Conservation (phyloP, 1,140 invertebrate genomes). For the Mya arenaria region DNA sequence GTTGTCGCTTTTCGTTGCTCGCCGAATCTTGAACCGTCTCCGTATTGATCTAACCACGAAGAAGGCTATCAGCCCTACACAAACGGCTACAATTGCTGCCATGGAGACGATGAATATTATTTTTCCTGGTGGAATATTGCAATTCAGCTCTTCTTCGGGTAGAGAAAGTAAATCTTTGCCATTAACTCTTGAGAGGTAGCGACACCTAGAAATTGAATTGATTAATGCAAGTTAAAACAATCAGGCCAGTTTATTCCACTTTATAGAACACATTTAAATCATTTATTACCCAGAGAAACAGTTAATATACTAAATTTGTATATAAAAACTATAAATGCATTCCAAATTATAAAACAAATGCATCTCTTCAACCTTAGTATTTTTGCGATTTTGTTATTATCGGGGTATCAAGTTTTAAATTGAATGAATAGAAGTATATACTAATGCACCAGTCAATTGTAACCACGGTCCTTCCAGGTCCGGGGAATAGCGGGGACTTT, state of each 20-base stretch:
- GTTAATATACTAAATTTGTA: neutral
- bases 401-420: no score
- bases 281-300: neutral
- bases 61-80: neutral
- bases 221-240: neutral
- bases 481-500: no score
- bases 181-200: neutral
- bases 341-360: neutral
- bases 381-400: neutral
- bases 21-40: neutral
- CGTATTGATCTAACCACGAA: neutral
- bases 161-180: slow-evolving; percentile 7
- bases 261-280: neutral
- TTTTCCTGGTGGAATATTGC: neutral
- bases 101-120: neutral
- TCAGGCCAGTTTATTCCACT: neutral
- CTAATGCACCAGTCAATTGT: no score
- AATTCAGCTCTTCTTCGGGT: slow-evolving; percentile 23
- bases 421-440: no score
- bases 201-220: slow-evolving; percentile 21
- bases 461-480: no score
- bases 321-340: no score
- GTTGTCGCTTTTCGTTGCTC: neutral
- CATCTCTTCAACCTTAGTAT: neutral
- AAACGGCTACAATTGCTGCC: neutral